Conservation (phyloP, 1,140 invertebrate genomes). For the Brachionus rubens region DNA sequence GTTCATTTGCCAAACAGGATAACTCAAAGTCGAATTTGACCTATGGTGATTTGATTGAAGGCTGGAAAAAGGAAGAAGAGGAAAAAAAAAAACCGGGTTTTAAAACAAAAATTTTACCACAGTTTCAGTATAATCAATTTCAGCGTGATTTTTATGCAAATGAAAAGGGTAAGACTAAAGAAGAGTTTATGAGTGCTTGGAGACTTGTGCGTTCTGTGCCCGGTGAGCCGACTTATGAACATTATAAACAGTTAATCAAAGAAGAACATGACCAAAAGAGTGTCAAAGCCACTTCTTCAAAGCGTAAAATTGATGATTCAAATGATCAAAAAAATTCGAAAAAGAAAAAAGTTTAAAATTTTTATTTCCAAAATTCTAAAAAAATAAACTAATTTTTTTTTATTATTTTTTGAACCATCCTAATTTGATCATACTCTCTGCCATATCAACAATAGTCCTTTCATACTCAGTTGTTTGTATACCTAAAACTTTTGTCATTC, state of each 20-base stretch:
- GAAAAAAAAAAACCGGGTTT: constrained; percentile 1
- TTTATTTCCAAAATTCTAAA: too few species aligned
- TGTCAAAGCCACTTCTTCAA: too few species aligned
- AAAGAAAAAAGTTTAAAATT: too few species aligned
- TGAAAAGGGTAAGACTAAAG: constrained; percentile 6
- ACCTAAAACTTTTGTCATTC: constrained; percentile 59
- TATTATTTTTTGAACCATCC: constrained; percentile 58
- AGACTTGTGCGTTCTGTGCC: not conserved
- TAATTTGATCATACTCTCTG: constrained; percentile 61
- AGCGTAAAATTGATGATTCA: too few species aligned
- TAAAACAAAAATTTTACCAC: constrained; percentile 3
- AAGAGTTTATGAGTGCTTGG: not conserved
- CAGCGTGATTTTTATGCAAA: constrained; percentile 13
- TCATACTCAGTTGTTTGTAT: constrained; percentile 57
- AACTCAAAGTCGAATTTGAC: not conserved
- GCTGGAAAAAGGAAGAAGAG: not conserved
- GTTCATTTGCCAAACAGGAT: not conserved
- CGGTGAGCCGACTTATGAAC: not conserved
- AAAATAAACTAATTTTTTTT: too few species aligned
- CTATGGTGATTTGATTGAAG: constrained; percentile 1
- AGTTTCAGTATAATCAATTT: constrained; percentile 26
- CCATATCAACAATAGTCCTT: constrained; percentile 62
- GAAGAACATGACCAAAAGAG: not conserved
- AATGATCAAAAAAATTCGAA: too few species aligned
- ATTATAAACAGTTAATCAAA: not conserved